Conservation (phyloP, 2,888 invertebrate species). For the Tetragnatha montana region DNA sequence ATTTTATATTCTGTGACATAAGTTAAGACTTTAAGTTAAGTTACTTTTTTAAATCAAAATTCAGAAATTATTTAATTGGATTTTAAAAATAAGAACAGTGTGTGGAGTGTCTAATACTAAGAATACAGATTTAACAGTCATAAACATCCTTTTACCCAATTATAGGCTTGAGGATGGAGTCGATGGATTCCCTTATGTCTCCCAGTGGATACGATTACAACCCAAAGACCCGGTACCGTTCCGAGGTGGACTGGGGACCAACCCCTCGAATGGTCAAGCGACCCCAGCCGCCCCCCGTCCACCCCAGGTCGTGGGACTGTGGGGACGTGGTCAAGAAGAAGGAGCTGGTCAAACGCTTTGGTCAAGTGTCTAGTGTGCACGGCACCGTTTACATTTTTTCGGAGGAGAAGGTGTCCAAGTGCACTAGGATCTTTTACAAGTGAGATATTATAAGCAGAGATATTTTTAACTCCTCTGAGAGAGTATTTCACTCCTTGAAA, state of each 20-base stretch:
- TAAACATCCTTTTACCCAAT: neutral
- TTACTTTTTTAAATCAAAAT: too few relatives aligned
- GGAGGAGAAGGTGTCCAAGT: neutral
- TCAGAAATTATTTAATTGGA: too few relatives aligned
- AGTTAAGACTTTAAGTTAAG: too few relatives aligned
- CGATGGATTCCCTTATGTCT: neutral
- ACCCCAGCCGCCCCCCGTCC: neutral
- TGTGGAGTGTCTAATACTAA: too few relatives aligned
- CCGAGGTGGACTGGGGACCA: neutral
- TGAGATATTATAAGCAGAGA: neutral
- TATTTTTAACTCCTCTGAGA: too few relatives aligned
- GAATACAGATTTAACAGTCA: too few relatives aligned
- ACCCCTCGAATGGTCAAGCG: neutral
- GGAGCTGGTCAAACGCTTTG: neutral
- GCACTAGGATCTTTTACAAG: slow-evolving; percentile 11
- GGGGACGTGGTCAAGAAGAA: neutral
- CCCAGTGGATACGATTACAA: neutral
- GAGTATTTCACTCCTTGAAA: too few relatives aligned
- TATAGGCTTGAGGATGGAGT: neutral
- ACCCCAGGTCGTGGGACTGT: neutral
- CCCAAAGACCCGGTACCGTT: neutral
- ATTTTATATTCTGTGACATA: too few relatives aligned
- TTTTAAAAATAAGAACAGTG: too few relatives aligned
- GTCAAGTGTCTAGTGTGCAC: slow-evolving; percentile 3
- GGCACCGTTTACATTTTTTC: neutral